Evolutionary conservation across 2,888 invertebrate species (phyloP).

Genomic region (Brachyptera risi): DNA sequence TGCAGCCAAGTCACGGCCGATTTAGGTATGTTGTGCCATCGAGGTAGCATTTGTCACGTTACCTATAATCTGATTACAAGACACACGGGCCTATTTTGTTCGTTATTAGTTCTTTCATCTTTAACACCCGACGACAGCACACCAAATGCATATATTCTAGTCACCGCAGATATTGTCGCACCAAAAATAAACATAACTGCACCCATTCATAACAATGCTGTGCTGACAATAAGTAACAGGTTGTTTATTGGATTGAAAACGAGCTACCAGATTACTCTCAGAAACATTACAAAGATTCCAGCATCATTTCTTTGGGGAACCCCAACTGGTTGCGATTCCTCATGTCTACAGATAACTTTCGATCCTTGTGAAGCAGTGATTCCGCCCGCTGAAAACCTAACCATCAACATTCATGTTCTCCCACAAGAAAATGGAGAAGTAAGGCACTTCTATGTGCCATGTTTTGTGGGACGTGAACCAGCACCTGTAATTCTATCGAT

Average conservation of each 20-base stretch:
- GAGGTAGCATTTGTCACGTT: not conserved
- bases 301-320: constrained; percentile 36
- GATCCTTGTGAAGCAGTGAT: constrained; percentile 40
- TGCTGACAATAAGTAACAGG: not conserved
- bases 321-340: constrained; percentile 39
- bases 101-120: not conserved
- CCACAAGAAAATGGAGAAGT: constrained; percentile 39
- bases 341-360: constrained; percentile 39
- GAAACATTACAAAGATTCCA: constrained; percentile 38
- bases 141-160: not conserved
- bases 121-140: not conserved
- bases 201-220: not conserved
- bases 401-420: not conserved
- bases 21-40: not conserved
- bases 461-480: constrained; percentile 40
- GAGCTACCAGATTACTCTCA: constrained; percentile 37
- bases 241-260: not conserved
- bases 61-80: not conserved
- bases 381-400: not conserved
- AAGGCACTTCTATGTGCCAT: constrained; percentile 43
- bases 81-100: not conserved
- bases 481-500: constrained; percentile 40
- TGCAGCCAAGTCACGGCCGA: not conserved
- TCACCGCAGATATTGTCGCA: not conserved
- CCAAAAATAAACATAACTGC: constrained; percentile 3